Evolutionary conservation across 2,113 vertebrate species (phyloP).

Genomic region (Scalopus aquaticus): DNA sequence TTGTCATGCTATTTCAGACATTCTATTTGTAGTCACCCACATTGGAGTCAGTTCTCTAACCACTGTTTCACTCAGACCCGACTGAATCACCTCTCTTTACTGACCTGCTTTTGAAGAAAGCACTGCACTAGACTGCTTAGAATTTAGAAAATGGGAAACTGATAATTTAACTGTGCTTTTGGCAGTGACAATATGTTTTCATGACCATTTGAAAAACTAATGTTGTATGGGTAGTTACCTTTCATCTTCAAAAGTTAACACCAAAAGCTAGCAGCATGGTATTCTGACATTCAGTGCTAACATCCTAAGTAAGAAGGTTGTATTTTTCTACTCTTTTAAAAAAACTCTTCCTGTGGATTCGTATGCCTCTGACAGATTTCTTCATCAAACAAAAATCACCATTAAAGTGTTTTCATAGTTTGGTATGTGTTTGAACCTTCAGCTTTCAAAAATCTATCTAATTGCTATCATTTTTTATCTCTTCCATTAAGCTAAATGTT

Average conservation of each 20-base stretch:
- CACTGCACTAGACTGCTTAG: not conserved
- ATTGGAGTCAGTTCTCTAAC: not conserved
- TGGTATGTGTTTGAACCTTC: conserved; percentile 49
- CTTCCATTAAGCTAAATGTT: conserved; percentile 58
- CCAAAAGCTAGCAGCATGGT: conserved; percentile 8
- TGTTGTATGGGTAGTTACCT: conserved; percentile 30
- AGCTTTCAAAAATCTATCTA: conserved; percentile 47
- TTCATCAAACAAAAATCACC: conserved; percentile 32
- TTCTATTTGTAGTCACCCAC: not conserved
- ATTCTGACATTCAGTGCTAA: conserved; percentile 43
- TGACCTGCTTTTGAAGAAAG: conserved; percentile 52
- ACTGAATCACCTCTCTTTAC: conserved; percentile 42
- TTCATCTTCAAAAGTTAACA: conserved; percentile 58
- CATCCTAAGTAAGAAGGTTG: conserved; percentile 1
- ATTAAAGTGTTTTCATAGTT: conserved; percentile 34
- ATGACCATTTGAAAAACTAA: conserved; percentile 46
- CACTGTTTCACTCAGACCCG: not conserved
- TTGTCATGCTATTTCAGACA: not conserved
- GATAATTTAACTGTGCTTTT: conserved; percentile 45
- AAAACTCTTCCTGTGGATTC: conserved; percentile 37
- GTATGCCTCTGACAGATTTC: not conserved
- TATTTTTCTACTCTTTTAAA: conserved; percentile 37
- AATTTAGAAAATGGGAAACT: conserved; percentile 19
- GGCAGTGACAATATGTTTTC: conserved; percentile 39
- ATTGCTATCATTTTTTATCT: conserved; percentile 45